These are phyloP conservation scores for Nettapus auritus DNA, from an alignment of 2,113 vertebrate species.

Conservation along the genomic window DNA sequence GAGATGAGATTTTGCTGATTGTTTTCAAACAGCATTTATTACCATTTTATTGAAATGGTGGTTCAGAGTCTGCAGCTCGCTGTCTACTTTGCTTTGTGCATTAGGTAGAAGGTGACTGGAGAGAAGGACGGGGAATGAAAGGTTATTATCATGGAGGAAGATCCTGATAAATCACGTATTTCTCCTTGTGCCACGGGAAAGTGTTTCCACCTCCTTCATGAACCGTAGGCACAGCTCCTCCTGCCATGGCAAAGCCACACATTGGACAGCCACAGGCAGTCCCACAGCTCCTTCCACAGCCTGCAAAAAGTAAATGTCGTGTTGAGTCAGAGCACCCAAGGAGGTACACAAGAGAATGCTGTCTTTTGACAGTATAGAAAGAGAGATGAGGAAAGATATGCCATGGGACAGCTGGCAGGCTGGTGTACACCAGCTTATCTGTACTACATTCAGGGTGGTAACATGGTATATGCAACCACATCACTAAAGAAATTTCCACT, in stretches of 20 bases:
- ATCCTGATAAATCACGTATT: background rate
- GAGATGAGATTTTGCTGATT: background rate
- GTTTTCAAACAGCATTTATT: background rate
- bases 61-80: background rate
- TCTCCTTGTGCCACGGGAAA: rapidly evolving
- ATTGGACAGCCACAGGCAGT: background rate
- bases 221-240: slow-evolving; percentile 43
- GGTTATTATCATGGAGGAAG: background rate
- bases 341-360: background rate
- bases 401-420: background rate
- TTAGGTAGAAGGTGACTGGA: background rate
- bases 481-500: background rate
- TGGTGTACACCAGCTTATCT: background rate
- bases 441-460: background rate
- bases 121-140: background rate
- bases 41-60: background rate
- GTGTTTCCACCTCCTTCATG: slow-evolving; percentile 25
- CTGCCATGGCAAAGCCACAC: background rate
- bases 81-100: background rate
- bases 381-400: background rate
- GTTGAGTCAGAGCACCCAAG: background rate
- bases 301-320: background rate
- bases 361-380: background rate
- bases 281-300: background rate
- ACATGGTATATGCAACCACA: rapidly evolving